These are phyloP conservation scores for Cheilosia vulpina DNA, from an alignment of 2,888 invertebrate species.

Conservation along the genomic window DNA sequence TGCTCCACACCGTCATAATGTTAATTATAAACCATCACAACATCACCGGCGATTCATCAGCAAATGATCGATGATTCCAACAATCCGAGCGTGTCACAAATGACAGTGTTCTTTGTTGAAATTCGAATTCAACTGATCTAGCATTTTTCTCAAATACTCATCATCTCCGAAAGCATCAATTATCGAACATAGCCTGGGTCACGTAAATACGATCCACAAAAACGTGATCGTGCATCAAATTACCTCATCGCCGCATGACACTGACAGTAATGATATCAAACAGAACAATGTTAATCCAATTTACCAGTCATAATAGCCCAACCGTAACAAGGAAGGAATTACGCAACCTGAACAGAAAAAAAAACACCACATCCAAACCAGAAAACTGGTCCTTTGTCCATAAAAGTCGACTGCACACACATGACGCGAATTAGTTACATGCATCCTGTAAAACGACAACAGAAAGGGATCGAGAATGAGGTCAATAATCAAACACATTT, in stretches of 20 bases:
- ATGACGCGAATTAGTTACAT: conserved; percentile 9
- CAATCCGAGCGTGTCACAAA: conserved; percentile 46
- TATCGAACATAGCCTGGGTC: conserved; percentile 44
- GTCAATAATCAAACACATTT: conserved; percentile 66
- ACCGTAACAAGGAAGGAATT: conserved; percentile 54
- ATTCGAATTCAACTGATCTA: conserved; percentile 35
- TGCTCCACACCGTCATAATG: conserved; percentile 22
- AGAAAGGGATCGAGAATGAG: conserved; percentile 59
- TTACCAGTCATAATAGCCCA: conserved; percentile 50
- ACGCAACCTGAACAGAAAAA: conserved; percentile 35
- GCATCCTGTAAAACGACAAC: conserved; percentile 48
- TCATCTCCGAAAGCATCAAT: conserved; percentile 38
- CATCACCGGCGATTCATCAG: conserved; percentile 10
- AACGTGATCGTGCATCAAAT: conserved; percentile 62
- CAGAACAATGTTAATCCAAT: conserved; percentile 50
- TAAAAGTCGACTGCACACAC: conserved; percentile 31
- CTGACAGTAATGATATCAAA: conserved; percentile 35
- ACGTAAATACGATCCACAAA: conserved; percentile 46
- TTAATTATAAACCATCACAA: conserved; percentile 33
- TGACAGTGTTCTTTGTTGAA: conserved; percentile 29
- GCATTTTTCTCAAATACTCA: conserved; percentile 31
- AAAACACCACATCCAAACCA: conserved; percentile 53
- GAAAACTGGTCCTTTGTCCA: conserved; percentile 48
- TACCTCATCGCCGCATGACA: conserved; percentile 40
- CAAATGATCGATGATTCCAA: conserved; percentile 34